These are phyloP conservation scores for Drosophila nasuta DNA, from an alignment of 1,140 invertebrate genomes.

Conservation along the genomic window DNA sequence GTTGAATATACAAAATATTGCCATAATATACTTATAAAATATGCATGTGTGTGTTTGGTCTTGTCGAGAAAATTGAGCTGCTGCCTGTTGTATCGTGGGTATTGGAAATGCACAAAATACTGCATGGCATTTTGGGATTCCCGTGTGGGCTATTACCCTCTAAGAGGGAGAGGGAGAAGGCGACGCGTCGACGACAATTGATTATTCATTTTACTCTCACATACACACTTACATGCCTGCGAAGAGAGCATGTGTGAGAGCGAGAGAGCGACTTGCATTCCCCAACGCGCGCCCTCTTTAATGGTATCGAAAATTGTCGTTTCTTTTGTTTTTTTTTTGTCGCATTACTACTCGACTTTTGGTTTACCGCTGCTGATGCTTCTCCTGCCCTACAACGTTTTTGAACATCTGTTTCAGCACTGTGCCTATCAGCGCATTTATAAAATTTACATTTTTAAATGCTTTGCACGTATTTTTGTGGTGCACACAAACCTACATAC, in stretches of 20 bases:
- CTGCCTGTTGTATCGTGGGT: conserved; percentile 8
- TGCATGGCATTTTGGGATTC: conserved; percentile 72
- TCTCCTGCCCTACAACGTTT: conserved; percentile 12
- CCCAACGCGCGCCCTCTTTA: conserved; percentile 24
- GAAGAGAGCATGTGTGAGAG: background rate
- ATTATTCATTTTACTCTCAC: conserved; percentile 71
- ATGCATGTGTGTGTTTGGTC: conserved; percentile 26
- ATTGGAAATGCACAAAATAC: conserved; percentile 42
- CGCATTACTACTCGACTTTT: conserved; percentile 37
- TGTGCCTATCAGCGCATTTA: conserved; percentile 22
- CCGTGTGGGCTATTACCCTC: conserved; percentile 72
- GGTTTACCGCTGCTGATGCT: conserved; percentile 10
- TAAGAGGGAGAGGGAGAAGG: conserved; percentile 12
- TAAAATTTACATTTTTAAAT: conserved; percentile 40
- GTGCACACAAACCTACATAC: conserved; percentile 28
- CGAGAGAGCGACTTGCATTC: conserved; percentile 22
- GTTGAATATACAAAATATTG: conserved; percentile 67
- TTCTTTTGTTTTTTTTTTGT: conserved; percentile 25
- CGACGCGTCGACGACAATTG: conserved; percentile 61
- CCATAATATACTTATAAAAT: conserved; percentile 49
- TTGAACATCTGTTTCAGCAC: conserved; percentile 35
- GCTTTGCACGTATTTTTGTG: conserved; percentile 34
- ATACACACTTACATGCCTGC: conserved; percentile 3
- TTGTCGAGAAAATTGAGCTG: conserved; percentile 28
- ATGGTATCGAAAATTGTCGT: conserved; percentile 19